A percentile compares a stretch with the other conserved stretches of the same genome.
Conservation (phyloP, 1,140 invertebrate species). For the Ganaspis sp. region DNA sequence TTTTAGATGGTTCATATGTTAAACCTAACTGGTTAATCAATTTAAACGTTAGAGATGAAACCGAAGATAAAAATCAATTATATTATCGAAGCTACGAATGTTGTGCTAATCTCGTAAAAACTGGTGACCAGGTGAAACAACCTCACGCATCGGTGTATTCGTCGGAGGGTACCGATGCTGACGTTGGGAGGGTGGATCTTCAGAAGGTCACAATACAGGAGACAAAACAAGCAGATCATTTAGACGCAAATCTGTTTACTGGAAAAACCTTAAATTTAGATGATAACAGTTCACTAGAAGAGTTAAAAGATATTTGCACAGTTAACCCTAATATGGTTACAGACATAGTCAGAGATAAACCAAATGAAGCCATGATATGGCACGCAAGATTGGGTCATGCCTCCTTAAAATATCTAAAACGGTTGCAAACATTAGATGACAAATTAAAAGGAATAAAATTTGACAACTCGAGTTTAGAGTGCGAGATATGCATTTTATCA, state of each 20-base stretch:
- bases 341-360: conserved; percentile 13
- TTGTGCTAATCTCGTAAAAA: conserved; percentile 4
- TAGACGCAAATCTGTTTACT: conserved; percentile 8
- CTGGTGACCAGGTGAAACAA: background rate
- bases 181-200: conserved; percentile 39
- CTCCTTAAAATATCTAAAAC: conserved; percentile 32
- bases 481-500: conserved; percentile 45
- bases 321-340: background rate
- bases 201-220: background rate
- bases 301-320: conserved; percentile 31
- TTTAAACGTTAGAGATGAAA: conserved; percentile 30
- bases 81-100: conserved; percentile 38
- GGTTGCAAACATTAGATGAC: conserved; percentile 35
- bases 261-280: conserved; percentile 3
- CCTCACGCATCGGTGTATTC: fast-evolving
- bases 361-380: conserved; percentile 43
- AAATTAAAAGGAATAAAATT: conserved; percentile 33
- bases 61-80: background rate
- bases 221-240: conserved; percentile 1
- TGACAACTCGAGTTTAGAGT: conserved; percentile 35
- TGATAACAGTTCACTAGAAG: background rate
- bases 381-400: conserved; percentile 41
- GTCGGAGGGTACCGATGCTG: background rate
- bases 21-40: conserved; percentile 42
- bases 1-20: background rate